Percentiles rank a stretch among this genome's conserved stretches.
Conservation (phyloP, 2,113 vertebrate species). For the Charina bottae region DNA sequence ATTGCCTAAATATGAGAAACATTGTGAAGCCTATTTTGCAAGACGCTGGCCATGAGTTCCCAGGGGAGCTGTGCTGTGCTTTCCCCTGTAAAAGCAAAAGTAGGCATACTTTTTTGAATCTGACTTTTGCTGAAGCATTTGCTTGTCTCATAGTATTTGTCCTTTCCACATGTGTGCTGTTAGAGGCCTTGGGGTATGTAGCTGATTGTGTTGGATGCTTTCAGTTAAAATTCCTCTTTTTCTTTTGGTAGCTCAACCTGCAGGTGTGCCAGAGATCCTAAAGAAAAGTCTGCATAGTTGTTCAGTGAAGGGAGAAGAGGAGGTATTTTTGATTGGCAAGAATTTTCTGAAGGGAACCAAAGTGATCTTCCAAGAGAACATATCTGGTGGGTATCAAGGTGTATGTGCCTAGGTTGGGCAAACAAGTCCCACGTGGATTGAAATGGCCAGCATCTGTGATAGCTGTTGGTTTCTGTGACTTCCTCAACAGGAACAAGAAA, state of each 20-base stretch:
- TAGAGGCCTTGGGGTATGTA: background rate
- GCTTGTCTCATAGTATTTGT: background rate
- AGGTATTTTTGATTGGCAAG: constrained; percentile 98
- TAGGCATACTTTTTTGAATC: background rate
- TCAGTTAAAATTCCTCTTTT: constrained; percentile 35
- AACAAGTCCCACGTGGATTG: background rate
- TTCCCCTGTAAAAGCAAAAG: background rate
- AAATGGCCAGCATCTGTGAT: background rate
- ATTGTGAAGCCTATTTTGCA: background rate
- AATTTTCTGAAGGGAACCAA: constrained; percentile 99
- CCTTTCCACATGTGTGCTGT: background rate
- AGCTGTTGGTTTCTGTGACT: background rate
- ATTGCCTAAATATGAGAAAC: background rate
- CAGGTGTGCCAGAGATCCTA: constrained; percentile 94
- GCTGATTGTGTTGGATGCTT: constrained; percentile 17
- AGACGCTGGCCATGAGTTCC: background rate
- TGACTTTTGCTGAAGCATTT: background rate
- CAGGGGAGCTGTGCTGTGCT: background rate
- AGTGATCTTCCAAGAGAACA: constrained; percentile 96
- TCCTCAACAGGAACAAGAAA: background rate
- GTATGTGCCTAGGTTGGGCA: background rate
- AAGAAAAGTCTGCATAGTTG: constrained; percentile 97
- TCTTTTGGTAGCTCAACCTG: constrained; percentile 87
- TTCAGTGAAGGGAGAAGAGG: constrained; percentile 91
- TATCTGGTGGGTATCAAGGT: constrained; percentile 81